phyloP scores from a whole-genome alignment of 2,113 vertebrate species.

The Barbus barbus region DNA sequence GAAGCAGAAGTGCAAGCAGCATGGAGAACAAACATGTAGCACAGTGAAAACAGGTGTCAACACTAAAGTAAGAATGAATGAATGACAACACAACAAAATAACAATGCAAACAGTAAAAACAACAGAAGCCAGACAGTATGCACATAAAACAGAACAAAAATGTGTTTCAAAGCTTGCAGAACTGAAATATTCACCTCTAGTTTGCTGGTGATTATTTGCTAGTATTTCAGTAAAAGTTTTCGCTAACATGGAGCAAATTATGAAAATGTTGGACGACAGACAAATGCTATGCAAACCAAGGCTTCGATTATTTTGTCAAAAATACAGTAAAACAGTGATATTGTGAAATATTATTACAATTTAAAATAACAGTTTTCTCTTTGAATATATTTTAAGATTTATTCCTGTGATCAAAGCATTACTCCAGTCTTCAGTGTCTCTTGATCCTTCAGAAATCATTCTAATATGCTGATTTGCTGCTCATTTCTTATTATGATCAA shows the following conservation, averaged over 20 bases:
- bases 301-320: not conserved
- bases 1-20: slow-evolving; percentile 68
- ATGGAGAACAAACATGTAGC: slow-evolving; percentile 84
- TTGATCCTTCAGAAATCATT: no score
- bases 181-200: not conserved
- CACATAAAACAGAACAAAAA: slow-evolving; percentile 12
- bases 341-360: not conserved
- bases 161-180: not conserved
- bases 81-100: slow-evolving; percentile 49
- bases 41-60: slow-evolving; percentile 62
- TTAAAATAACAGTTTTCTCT: not conserved
- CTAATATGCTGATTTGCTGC: not conserved
- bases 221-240: not conserved
- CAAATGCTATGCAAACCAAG: not conserved
- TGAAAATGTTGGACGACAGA: not conserved
- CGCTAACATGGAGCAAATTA: no score
- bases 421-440: not conserved
- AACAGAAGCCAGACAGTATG: slow-evolving; percentile 16
- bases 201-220: not conserved
- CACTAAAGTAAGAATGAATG: slow-evolving; percentile 36
- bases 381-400: no score
- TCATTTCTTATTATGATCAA: no score
- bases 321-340: not conserved
- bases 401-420: not conserved
- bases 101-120: slow-evolving; percentile 41